Evolutionary conservation across 2,888 invertebrate genomes (phyloP).

Genomic region (Sussaba pulchella): DNA sequence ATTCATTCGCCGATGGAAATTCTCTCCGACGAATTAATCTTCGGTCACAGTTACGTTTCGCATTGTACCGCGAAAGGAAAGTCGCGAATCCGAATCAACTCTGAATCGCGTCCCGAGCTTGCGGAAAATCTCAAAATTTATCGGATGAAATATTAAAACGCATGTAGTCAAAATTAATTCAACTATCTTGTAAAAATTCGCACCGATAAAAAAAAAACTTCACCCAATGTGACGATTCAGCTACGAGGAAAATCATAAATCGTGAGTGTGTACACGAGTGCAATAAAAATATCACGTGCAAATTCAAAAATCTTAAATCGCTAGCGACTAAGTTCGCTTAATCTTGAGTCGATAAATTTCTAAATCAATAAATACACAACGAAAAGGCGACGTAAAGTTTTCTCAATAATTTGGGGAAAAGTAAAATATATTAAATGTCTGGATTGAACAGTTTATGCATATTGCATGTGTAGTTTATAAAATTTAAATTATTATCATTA

Average conservation of each 20-base stretch:
- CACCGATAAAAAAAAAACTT: too few species aligned
- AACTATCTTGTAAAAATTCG: neutral
- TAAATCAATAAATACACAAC: too few species aligned
- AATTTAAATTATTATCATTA: too few species aligned
- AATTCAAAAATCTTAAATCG: neutral
- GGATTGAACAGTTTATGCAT: too few species aligned
- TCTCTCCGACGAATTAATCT: conserved; percentile 33
- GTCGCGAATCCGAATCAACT: conserved; percentile 53
- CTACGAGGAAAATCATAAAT: neutral
- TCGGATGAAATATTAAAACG: neutral
- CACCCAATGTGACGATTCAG: neutral
- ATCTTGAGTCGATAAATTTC: too few species aligned
- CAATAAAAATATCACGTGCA: neutral
- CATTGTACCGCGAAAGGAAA: conserved; percentile 28
- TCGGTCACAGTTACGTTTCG: conserved; percentile 7
- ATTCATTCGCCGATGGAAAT: conserved; percentile 18
- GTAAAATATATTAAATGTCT: too few species aligned
- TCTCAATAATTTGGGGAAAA: too few species aligned
- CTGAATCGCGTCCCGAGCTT: conserved; percentile 26
- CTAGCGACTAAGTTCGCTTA: too few species aligned
- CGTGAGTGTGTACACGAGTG: neutral
- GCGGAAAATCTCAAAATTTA: conserved; percentile 12
- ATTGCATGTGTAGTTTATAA: too few species aligned
- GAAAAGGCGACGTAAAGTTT: too few species aligned
- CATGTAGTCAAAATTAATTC: too few species aligned